Evolutionary conservation across 2,888 invertebrate genomes (phyloP).

Genomic region (Sphaerophoria rueppellii): DNA sequence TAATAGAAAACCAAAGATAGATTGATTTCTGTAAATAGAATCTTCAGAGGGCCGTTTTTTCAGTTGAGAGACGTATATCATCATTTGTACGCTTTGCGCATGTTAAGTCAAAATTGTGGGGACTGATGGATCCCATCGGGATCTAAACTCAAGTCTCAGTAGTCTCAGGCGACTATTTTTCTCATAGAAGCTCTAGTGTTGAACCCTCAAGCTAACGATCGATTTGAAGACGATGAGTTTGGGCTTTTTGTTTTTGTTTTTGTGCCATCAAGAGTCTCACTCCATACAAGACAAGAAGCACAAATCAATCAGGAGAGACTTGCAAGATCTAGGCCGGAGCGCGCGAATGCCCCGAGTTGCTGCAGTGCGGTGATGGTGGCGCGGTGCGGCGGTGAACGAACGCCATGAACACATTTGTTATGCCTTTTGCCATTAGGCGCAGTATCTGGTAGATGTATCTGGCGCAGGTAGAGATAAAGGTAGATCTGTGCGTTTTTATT

Average conservation of each 20-base stretch:
- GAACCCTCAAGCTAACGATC: constrained; percentile 6
- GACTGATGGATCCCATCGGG: constrained; percentile 40
- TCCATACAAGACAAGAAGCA: constrained; percentile 9
- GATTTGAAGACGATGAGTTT: constrained; percentile 7
- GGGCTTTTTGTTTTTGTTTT: constrained; percentile 6
- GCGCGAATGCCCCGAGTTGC: background rate
- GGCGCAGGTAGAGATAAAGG: background rate
- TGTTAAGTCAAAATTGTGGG: constrained; percentile 60
- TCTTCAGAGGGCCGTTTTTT: background rate
- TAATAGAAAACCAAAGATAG: constrained; percentile 55
- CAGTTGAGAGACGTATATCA: constrained; percentile 64
- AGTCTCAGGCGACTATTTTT: background rate
- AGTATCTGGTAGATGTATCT: constrained; percentile 35
- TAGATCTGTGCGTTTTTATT: constrained; percentile 61
- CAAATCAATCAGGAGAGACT: constrained; percentile 18
- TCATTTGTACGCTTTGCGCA: constrained; percentile 71
- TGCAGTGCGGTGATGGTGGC: background rate
- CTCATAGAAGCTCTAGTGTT: background rate
- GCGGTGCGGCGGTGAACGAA: constrained; percentile 23
- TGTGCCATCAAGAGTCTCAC: constrained; percentile 5
- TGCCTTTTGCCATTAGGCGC: constrained; percentile 60
- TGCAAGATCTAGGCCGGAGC: background rate
- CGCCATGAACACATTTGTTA: constrained; percentile 71
- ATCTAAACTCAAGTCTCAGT: constrained; percentile 4
- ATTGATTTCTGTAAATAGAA: constrained; percentile 64